Base-by-base conservation (phyloP, 2,797 vertebrate species). In the Petrocephalus sullivani region DNA sequence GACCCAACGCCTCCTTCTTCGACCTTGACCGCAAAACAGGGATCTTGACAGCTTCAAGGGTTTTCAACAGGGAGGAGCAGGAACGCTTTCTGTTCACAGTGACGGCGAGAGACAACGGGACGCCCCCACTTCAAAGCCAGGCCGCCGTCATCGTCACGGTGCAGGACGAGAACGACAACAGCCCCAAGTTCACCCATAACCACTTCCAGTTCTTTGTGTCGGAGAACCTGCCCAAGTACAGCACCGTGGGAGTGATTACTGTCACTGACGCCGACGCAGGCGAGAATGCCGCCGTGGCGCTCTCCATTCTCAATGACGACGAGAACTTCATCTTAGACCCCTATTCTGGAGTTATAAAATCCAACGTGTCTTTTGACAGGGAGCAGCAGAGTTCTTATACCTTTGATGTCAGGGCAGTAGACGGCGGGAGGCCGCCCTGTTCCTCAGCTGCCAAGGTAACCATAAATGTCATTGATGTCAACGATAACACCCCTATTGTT, bases 141-240 rank as follows among this genome's bases (percentile, higher is more conserved):
- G 98, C 98, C 0, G 97, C 98, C 1, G 97, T 99, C 37, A 99
- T 99, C 88, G 98, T 99, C 64, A 99, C 98, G 3, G 97, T 99
- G 54, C 93, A 98, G 93, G 98, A 99, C 0, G 97, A 99, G 94
- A 99, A 99, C 71, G 98, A 99, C 93, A 99, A 99, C 92, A 99
- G 97, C 92, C 98, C 98, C 64, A 99, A 99, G 94, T 99, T 99
- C 93, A 99, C 98, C 87, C 98, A 99, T 91, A 99, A 99, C 91
- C 98, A 99, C 93, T 99, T 99, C 94, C 98, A 99, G 91, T 99
- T 99, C 94, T 99, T 99, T n/a, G 98, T 99, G 91, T 99, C 98
- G 0, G 98, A 99, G 94, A 99, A 99, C 94, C 96, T 99, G 91
- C 98, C 98, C 89, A 99, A 99, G 93, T 98, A 99, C 93, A 99